Base-by-base conservation (phyloP, 1,140 invertebrate species). In the Calephelis nemesis region DNA sequence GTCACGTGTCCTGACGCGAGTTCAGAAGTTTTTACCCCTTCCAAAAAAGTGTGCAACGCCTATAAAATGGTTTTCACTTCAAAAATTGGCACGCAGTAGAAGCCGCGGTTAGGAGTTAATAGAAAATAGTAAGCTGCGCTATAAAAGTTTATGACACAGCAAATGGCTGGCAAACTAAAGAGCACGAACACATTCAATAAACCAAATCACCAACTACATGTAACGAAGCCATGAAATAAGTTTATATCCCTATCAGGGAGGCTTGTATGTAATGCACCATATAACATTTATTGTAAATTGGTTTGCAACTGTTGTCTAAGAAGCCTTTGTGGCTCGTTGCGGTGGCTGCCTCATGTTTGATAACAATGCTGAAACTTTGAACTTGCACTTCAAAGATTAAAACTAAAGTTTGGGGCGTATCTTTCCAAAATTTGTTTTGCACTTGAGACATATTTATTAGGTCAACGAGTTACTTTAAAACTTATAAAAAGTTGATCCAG, bases 261-360 rank as follows among this genome's bases (percentile, higher is more conserved):
- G 68, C 63, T 62, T 70, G 63, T 60, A 66, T 64, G 13, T 62
- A 40, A 68, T 68, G n/a, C 67, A 58, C 19, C 47, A 47, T 62
- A 66, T 62, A 47, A 67, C 73, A 72, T 82, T 80, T 80, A 78
- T 78, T 78, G 78, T 78, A 78, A 80, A 80, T 75, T 80, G 72
- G 76, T 70, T 73, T 68, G 65, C 70, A 70, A 73, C 72, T 67
- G 73, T 70, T 75, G 72, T 71, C 65, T 77, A 76, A 75, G 68
- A 65, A 76, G 76, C 77, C 72, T 78, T 72, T 74, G 67, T 58
- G 68, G 54, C 70, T 74, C 67, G 76, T 66, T 73, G 68, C 68
- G 65, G 70, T 71, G 69, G 73, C 69, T 79, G 74, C 71, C 69
- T 77, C 58, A 70, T 77, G 62, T 67, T 62, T 68, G 47, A 47